Base-by-base conservation (phyloP, 2,888 invertebrate species). In the Toxonevra muliebris region DNA sequence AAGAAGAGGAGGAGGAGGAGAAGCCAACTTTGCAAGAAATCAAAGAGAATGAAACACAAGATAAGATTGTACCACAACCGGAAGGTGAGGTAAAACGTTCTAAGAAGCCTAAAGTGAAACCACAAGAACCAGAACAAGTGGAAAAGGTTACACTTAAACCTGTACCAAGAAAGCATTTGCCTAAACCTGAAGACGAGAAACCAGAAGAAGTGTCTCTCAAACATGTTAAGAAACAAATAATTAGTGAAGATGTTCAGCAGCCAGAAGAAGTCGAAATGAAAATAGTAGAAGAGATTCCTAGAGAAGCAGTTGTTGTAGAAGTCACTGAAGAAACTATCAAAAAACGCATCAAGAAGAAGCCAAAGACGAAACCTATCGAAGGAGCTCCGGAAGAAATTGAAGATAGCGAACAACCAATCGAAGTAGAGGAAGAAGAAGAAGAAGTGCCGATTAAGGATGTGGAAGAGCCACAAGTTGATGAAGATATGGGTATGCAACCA, bases 151-250 rank as follows among this genome's bases (percentile, higher is more conserved):
- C 73, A 11, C 76, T 83, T 0, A 85, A 84, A 61, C 78, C 81
- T 2, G 78, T 79, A 2, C 75, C 78, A 20, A 77, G 82, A 62
- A 84, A 82, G 63, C 80, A 80, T 70, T 71, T 75, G 8, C 75
- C 76, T n/a, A 73, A 77, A 52, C 81, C 80, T 10, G 78, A 80
- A 64, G 77, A 76, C 63, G 80, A 83, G 62, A 77, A 79, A 59
- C 42, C 80, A 7, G 82, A 86, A 74, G 85, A 87, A 74, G 81
- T 86, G 0, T 75, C 77, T 7, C 75, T 87, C 0, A 87, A 87
- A 72, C 86, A 86, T 20, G 72, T 84, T 17, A 77, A 74, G 19
- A 80, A 74, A 66, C 69, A 71, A 10, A 59, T 70, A 2, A 40
- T 68, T 59, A 57, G 66, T 0, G 74, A 77, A 41, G 76, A 78